Evolutionary conservation across 2,113 vertebrate species (phyloP).

Genomic region (Polypterus senegalus): DNA sequence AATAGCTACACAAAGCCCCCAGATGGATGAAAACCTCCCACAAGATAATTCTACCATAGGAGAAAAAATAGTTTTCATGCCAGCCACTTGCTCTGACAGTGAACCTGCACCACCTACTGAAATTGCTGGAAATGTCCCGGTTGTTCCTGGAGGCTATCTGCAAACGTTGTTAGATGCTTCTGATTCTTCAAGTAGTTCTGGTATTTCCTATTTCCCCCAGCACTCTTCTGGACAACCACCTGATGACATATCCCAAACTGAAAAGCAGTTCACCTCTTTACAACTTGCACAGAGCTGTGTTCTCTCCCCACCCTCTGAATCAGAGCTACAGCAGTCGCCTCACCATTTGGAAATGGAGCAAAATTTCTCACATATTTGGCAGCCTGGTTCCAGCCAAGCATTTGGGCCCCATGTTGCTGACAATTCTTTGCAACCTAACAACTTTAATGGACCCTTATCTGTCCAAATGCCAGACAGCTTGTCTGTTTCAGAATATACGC

Average conservation of each 20-base stretch:
- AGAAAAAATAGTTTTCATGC: constrained; percentile 78
- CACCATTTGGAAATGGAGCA: constrained; percentile 69
- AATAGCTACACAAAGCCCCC: constrained; percentile 62
- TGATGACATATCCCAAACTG: constrained; percentile 59
- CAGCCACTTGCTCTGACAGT: constrained; percentile 76
- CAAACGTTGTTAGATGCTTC: constrained; percentile 94
- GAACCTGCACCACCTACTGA: constrained; percentile 73
- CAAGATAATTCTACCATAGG: constrained; percentile 9
- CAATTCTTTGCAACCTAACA: constrained; percentile 55
- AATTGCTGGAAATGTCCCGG: constrained; percentile 72
- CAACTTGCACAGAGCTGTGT: constrained; percentile 82
- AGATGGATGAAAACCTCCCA: constrained; percentile 62
- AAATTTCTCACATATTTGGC: constrained; percentile 69
- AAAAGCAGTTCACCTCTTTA: constrained; percentile 76
- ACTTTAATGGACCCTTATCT: constrained; percentile 53
- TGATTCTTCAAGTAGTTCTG: constrained; percentile 69
- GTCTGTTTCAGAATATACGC: constrained; percentile 65
- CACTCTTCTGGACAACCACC: constrained; percentile 67
- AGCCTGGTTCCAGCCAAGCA: constrained; percentile 42
- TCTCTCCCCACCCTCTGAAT: constrained; percentile 81
- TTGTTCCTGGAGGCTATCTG: constrained; percentile 94
- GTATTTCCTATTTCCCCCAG: constrained; percentile 78
- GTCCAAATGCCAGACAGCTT: constrained; percentile 50
- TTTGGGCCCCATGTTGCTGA: constrained; percentile 63
- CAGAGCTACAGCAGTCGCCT: constrained; percentile 84